Evolutionary conservation across 64 coral and sea anemone species (phyloP).

Genomic region (Montipora capricornis): DNA sequence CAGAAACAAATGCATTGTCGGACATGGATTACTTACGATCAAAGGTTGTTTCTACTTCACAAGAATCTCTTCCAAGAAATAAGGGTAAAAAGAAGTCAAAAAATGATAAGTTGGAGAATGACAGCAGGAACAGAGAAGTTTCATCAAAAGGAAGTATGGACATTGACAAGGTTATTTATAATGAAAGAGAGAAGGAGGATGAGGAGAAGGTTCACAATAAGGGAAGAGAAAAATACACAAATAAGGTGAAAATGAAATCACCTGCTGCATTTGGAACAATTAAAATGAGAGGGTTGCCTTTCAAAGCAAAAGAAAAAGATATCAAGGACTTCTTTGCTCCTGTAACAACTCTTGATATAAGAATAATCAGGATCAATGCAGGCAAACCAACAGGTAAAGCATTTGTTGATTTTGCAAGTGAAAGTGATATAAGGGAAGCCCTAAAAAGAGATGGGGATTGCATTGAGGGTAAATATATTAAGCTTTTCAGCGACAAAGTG

Average conservation of each 20-base stretch:
- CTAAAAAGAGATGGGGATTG: conserved; percentile 94
- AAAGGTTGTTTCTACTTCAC: conserved; percentile 58
- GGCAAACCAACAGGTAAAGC: conserved; percentile 82
- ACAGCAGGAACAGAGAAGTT: neutral
- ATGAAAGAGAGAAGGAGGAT: neutral
- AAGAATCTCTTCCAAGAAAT: neutral
- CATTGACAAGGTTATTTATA: conserved; percentile 25
- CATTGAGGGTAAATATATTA: conserved; percentile 92
- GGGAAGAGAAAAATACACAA: neutral
- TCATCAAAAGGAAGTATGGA: neutral
- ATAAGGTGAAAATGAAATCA: neutral
- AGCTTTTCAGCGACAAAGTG: conserved; percentile 81
- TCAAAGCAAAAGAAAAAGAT: conserved; percentile 82
- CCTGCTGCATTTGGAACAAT: conserved; percentile 69
- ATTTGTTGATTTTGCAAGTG: conserved; percentile 89
- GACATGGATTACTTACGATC: conserved; percentile 96
- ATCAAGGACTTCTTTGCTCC: conserved; percentile 89
- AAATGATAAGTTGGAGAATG: conserved; percentile 1
- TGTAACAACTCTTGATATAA: conserved; percentile 65
- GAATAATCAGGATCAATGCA: conserved; percentile 71
- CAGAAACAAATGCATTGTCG: conserved; percentile 53
- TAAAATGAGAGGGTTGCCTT: conserved; percentile 96
- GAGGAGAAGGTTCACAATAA: neutral
- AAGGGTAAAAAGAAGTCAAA: neutral
- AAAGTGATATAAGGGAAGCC: conserved; percentile 86